Conservation (phyloP, 2,797 vertebrate genomes). For the Arctocebus calabarensis region DNA sequence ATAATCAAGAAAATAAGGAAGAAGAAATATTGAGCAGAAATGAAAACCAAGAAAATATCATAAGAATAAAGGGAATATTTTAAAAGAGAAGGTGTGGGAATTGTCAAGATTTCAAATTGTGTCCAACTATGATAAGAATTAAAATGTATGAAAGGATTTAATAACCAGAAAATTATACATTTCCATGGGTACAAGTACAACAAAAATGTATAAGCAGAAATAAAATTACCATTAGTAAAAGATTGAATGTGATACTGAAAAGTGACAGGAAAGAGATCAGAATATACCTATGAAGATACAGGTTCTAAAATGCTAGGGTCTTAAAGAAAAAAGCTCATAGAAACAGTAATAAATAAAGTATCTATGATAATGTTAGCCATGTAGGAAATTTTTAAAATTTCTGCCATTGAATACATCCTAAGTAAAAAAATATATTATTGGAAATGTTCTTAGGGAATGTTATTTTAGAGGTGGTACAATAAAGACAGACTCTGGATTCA, state of each 20-base stretch:
- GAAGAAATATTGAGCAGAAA: background rate
- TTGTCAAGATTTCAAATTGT: background rate
- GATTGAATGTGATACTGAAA: background rate
- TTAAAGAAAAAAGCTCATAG: background rate
- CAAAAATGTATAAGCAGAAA: background rate
- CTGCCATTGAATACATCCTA: background rate
- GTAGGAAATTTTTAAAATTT: background rate
- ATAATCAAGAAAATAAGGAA: background rate
- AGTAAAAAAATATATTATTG: background rate
- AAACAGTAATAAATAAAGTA: background rate
- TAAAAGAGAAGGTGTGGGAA: background rate
- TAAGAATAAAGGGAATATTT: background rate
- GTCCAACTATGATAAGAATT: background rate
- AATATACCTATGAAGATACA: rapidly evolving
- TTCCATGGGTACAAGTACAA: background rate
- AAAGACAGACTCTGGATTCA: background rate
- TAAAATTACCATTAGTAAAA: background rate
- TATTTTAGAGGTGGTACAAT: background rate
- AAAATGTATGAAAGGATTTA: background rate
- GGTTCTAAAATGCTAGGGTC: background rate
- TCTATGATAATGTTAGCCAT: background rate
- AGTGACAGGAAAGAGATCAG: background rate
- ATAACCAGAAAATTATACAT: background rate
- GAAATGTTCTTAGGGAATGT: background rate
- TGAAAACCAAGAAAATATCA: background rate